phyloP scores from a whole-genome alignment of 37 sponge, comb jelly and placozoan species.

The Beroe ovata region DNA sequence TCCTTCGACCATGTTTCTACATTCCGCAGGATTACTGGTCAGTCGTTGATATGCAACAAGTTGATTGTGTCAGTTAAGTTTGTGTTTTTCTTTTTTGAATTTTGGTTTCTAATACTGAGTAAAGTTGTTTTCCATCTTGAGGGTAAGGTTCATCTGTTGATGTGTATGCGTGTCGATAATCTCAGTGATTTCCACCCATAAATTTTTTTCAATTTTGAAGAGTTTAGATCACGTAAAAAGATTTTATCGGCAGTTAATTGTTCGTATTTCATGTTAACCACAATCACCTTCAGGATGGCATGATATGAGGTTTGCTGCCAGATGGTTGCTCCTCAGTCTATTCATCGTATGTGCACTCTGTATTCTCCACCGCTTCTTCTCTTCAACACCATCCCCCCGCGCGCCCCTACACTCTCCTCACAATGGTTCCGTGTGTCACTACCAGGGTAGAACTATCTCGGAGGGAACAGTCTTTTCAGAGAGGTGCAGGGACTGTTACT shows the following conservation, averaged over 20 bases:
- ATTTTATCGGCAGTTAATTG: no score
- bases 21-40: conserved; percentile 49
- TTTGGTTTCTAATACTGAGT: no score
- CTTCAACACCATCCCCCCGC: background rate
- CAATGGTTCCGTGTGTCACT: background rate
- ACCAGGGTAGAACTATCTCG: background rate
- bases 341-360: background rate
- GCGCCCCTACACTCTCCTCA: background rate
- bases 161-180: no score
- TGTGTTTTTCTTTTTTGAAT: background rate
- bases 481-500: conserved; percentile 43
- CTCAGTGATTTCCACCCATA: no score
- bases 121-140: no score
- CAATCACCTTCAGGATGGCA: no score
- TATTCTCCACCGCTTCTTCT: background rate
- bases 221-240: no score
- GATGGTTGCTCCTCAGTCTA: background rate
- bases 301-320: background rate
- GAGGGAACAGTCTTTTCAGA: conserved; percentile 7
- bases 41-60: background rate
- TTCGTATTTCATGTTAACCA: no score
- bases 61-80: background rate
- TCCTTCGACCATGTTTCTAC: conserved; percentile 12
- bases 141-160: no score
- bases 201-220: no score